Base-by-base conservation (phyloP, 2,113 vertebrate genomes). In the Oryzias celebensis region DNA sequence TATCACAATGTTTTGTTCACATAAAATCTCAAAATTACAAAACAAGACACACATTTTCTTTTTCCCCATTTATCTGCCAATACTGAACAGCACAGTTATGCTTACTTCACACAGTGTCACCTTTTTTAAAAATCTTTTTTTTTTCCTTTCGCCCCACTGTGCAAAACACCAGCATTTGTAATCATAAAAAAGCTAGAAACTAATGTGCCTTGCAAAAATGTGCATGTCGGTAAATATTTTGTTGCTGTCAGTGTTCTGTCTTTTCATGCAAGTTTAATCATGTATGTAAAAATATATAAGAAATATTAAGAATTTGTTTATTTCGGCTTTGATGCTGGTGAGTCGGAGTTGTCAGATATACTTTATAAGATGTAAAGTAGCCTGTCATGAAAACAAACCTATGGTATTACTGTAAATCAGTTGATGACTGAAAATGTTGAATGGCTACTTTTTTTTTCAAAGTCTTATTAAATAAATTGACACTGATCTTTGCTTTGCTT, bases 291-390 rank as follows among this genome's bases (percentile, higher is more conserved):
- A 23, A 57, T 78, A 62, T 58, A 60, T 68, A 76, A 76, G 65
- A 31, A 63, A 28, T 48, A 81, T 65, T 85, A 12, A 36, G 49
- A 31, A 73, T 81, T 80, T 81, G 79, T 75, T 71, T 67, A 71
- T 88, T 87, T 88, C 85, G 91, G 90, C 92, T 94, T 94, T 94
- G 92, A 92, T 93, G 92, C 91, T 84, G 93, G 91, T 83, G 86
- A 92, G 91, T 92, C 90, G 91, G 90, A 91, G 92, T 93, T 89
- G 80, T 77, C 78, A 73, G 83, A 86, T 81, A 62, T 75, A 73
- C 65, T 68, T 84, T 84, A 81, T 53, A 60, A 80, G 62, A 79
- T 80, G 52, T 23, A 71, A 75, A 81, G 75, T 26, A 72, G 45
- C 63, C 68, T 78, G 80, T 78, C 61, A 20, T 60, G 63, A 62